Evolutionary conservation across 1,140 invertebrate genomes (phyloP).

Genomic region (Diachasma alloeum): DNA sequence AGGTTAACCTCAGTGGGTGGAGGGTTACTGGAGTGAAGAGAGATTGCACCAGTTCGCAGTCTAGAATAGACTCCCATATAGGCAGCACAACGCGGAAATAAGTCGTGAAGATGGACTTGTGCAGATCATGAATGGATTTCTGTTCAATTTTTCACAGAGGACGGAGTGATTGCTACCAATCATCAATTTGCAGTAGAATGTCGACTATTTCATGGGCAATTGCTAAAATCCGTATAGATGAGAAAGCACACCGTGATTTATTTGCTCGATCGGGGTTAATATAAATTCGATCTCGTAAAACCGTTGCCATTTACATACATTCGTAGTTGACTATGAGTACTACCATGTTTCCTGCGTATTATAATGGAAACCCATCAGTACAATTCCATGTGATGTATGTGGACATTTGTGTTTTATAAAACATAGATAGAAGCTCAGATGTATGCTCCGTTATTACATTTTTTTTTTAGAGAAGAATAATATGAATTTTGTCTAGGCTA

Average conservation of each 20-base stretch:
- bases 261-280: no score
- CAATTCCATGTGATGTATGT: no score
- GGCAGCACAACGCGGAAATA: neutral
- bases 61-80: neutral
- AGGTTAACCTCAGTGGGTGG: conserved; percentile 33
- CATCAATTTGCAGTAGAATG: neutral
- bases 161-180: neutral
- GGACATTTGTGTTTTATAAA: no score
- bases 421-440: no score
- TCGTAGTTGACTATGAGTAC: no score
- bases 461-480: no score
- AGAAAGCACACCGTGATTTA: neutral
- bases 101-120: neutral
- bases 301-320: no score
- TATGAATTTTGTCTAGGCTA: no score
- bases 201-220: neutral
- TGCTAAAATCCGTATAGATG: neutral
- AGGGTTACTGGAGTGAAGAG: conserved; percentile 23
- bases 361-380: no score
- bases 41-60: conserved; percentile 27
- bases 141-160: neutral
- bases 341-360: no score
- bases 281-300: no score
- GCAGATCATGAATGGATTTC: neutral
- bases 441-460: no score